Base-by-base conservation (phyloP, 2,113 vertebrate species). In the Rhabdomys dilectus region DNA sequence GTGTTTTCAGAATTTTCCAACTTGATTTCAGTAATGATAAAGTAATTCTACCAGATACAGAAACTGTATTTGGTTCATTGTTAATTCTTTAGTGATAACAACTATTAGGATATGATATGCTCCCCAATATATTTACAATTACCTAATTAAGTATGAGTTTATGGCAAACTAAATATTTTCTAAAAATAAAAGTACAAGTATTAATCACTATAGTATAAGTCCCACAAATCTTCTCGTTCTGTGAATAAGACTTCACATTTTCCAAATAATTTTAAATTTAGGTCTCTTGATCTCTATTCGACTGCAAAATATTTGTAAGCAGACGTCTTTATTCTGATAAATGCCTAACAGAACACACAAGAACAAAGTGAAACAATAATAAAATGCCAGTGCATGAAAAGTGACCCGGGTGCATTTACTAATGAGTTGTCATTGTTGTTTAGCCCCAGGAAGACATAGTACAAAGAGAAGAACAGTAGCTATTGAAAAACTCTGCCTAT, bases 281-380 rank as follows among this genome's bases (percentile, higher is more conserved):
- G 36, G 7, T 82, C 39, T 88, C 66, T 88, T 81, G 60, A 93
- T 93, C 58, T 36, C 73, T 90, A 60, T 45, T 86, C 81, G 53
- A n/a, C 26, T 56, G 75, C 66, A 96, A 12, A 82, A 53, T 45
- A 95, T 72, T 76, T 96, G 64, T 84, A 70, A 78, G 36, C 16
- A 58, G 64, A 87, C 9, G 45, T 90, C 87, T 89, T 34, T 76
- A 73, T 84, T 96, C 45, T 81, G 58, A 94, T 86, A 31, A 70
- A 39, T 13, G 39, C 76, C 21, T 22, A 76, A 9, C 4, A 39
- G 78, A 76, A 89, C 53, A 90, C 12, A 87, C 19, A 60, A 81
- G 31, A 94, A 77, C 39, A 96, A 92, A 93, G 11, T 53, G 36
- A 92, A 96, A 84, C 89, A 88, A 94, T 84, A 73, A 93, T 70